phyloP scores from a whole-genome alignment of 2,113 vertebrate species.

The Anhinga anhinga region DNA sequence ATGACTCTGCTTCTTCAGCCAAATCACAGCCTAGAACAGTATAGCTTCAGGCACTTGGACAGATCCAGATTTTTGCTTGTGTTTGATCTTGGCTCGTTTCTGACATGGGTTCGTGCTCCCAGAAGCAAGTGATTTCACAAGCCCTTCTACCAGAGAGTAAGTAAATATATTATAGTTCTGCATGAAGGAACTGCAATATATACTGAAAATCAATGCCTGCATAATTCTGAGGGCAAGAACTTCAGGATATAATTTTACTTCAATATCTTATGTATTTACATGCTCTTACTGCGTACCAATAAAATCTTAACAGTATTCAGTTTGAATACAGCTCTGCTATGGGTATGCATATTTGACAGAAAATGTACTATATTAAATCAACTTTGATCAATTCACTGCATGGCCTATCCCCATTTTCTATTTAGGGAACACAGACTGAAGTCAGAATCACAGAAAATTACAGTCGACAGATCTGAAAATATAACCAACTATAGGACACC shows the following conservation, averaged over 20 bases:
- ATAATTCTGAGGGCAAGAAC: conserved; percentile 16
- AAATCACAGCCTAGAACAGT: not conserved
- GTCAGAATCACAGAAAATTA: not conserved
- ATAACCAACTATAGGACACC: not conserved
- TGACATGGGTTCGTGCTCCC: not conserved
- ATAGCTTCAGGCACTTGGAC: not conserved
- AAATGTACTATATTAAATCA: not conserved
- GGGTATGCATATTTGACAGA: not conserved
- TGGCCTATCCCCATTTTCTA: not conserved
- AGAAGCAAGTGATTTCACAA: conserved; percentile 14
- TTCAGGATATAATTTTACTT: conserved; percentile 10
- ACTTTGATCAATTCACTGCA: not conserved
- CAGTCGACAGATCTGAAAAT: not conserved
- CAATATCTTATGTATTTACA: not conserved
- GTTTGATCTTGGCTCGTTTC: not conserved
- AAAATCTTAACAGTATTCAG: conserved; percentile 6
- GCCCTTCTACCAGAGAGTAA: not conserved
- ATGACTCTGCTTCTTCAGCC: not conserved
- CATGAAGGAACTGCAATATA: conserved; percentile 27
- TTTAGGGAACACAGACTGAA: not conserved
- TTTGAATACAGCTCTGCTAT: not conserved
- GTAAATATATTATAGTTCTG: conserved; percentile 4
- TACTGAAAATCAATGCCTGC: conserved; percentile 17
- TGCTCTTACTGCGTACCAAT: not conserved
- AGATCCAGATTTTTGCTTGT: not conserved